Evolutionary conservation across 2,113 vertebrate species (phyloP).

Genomic region (Orientallactaga bullata): DNA sequence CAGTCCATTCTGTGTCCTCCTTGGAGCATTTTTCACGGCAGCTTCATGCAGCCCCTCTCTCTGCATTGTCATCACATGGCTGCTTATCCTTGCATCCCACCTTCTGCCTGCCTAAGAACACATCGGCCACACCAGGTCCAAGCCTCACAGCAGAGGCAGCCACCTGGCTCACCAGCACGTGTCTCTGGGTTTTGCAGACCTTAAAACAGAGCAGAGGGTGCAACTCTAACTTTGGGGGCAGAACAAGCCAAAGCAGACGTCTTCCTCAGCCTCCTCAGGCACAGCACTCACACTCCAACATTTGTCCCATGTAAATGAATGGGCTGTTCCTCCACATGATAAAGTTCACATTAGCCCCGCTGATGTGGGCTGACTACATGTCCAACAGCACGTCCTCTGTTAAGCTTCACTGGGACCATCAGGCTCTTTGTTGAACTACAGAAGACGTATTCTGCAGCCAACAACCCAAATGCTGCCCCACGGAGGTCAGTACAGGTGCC

Average conservation of each 20-base stretch:
- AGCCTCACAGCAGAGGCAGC: neutral
- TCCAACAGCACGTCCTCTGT: constrained; percentile 95
- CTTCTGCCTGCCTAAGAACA: neutral
- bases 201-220: neutral
- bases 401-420: constrained; percentile 92
- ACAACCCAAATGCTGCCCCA: constrained; percentile 86
- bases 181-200: neutral
- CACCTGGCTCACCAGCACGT: no score
- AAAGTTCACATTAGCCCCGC: constrained; percentile 92
- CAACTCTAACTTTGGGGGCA: neutral
- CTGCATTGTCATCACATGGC: neutral
- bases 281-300: constrained; percentile 73
- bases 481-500: constrained; percentile 74
- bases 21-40: neutral
- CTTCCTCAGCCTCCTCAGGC: constrained; percentile 45
- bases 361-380: constrained; percentile 94
- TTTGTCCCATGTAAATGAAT: constrained; percentile 90
- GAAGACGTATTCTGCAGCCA: constrained; percentile 88
- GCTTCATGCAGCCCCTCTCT: neutral
- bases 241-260: neutral
- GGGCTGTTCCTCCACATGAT: constrained; percentile 92
- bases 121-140: neutral
- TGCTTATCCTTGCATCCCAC: neutral
- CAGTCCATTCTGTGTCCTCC: neutral
- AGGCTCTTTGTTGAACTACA: constrained; percentile 89